phyloP scores from a whole-genome alignment of 2,113 vertebrate species.

The Lagopus leucura region DNA sequence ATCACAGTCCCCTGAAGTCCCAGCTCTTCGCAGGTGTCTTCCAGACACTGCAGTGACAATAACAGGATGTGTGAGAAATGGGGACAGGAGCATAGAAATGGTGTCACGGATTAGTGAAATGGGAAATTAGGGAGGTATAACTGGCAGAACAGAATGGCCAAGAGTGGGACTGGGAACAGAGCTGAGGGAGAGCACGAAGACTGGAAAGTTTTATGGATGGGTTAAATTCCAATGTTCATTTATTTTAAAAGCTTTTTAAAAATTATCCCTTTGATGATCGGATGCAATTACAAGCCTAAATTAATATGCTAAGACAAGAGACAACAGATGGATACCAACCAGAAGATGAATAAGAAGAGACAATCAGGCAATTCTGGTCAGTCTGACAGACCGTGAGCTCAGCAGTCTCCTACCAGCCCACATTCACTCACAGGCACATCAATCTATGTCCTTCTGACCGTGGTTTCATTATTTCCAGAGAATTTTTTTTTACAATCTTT shows the following conservation, averaged over 20 bases:
- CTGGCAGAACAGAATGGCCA: background rate
- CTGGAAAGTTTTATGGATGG: background rate
- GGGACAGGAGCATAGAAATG: background rate
- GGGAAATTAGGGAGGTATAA: background rate
- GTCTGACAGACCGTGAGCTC: background rate
- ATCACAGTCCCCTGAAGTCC: background rate
- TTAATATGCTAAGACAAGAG: conserved; percentile 24
- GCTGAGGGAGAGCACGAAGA: background rate
- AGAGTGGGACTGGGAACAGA: background rate
- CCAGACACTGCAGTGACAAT: background rate
- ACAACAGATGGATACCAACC: conserved; percentile 13
- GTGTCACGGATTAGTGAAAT: background rate
- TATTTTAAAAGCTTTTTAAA: background rate
- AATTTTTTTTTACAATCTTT: background rate
- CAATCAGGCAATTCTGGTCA: conserved; percentile 22
- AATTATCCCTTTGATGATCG: background rate
- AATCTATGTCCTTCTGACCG: background rate
- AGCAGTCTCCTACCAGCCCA: background rate
- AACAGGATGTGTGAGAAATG: background rate
- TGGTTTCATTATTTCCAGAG: background rate
- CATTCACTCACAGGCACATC: background rate
- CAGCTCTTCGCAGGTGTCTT: background rate
- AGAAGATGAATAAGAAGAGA: conserved; percentile 20
- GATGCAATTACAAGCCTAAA: conserved; percentile 28
- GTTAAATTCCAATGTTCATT: background rate